Base-by-base conservation (phyloP, 2,888 invertebrate species). In the Thymelicus sylvestris region DNA sequence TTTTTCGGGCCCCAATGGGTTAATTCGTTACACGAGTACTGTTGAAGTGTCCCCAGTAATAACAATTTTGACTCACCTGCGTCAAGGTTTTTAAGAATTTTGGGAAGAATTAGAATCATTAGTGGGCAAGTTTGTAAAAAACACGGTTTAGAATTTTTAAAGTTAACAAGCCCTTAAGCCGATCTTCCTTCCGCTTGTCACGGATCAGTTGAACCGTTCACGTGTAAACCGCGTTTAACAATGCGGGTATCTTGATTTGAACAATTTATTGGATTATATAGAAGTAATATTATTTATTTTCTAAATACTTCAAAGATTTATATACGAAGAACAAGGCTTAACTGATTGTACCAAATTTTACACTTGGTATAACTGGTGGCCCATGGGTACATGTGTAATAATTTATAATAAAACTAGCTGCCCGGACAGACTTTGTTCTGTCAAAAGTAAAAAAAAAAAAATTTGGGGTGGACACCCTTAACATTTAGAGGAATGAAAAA, bases 151-250 rank as follows among this genome's bases (percentile, higher is more conserved):
- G 10, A 10, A 5, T 66, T 65, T 31, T 63, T 59, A 67, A 59
- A 66, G 74, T 74, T 74, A 78, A 77, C 60, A 60, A 82, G 81
- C 85, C 88, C 87, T 89, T 89, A 89, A 88, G 81, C 81, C 86
- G 84, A 90, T 90, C 86, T 85, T 82, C 79, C 79, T 79, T 79
- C 82, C 79, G 76, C 84, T 83, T 84, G 83, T 90, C 91, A 89
- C 80, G 71, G 74, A 77, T 70, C 80, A 78, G 81, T 73, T 77
- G 82, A 73, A 78, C 88, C 89, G 84, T 87, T 90, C 89, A 90
- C 72, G 82, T 80, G 84, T 75, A 64, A 69, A 64, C 69, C 69
- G n/a, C 50, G 41, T 38, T 64, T 59, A 50, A 64, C 6, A 69
- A 63, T 75, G 71, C 65, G 67, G 73, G 62, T n/a, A 48, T 48